Evolutionary conservation across 2,113 vertebrate genomes (phyloP), one percentile per base, ranked within the genome.

Genomic region (Anguilla japonica): DNA sequence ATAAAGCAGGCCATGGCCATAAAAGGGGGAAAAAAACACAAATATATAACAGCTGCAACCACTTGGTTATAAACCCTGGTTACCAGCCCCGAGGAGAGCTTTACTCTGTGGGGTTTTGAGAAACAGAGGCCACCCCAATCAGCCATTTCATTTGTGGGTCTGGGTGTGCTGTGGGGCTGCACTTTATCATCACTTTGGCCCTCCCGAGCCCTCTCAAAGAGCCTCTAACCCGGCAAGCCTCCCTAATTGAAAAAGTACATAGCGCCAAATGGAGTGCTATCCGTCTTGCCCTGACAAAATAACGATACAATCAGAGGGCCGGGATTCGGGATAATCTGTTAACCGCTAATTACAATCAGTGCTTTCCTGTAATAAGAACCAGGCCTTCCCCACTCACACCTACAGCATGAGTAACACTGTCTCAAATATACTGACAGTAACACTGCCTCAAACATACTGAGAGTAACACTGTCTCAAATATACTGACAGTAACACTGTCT

Each of bases 321-420:
- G 93, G 89, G 91, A 83, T 90, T 92, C 29, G 86, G 88, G 90
- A 91, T 90, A 93, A 91, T 90, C 91, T 90, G 88, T 91, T 93
- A 92, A 94, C 89, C 88, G 40, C 93, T 92, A 95, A 95, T 94
- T 94, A 93, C 90, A 91, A 93, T 90, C 93, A 94, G 90, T 91
- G 89, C 88, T 88, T 93, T 91, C 91, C 87, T 83, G 88, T 93
- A 93, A 94, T 93, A 89, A 95, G 93, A 92, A 79, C 89, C 91
- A 91, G 90, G 85, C 83, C 90, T 87, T 89, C 91, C 88, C 86
- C 88, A 88, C 34, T 89, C 34, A 78, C 83, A 85, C 81, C 82
- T 83, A 82, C 18, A 67, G 20, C 5, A 67, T 8, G 84, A 88
- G 8, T 53, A 53, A 53, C 8, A 53, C 50, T 53, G 50, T 81